Base-by-base conservation (phyloP, 1,140 invertebrate genomes). In the Drosophila sturtevanti region DNA sequence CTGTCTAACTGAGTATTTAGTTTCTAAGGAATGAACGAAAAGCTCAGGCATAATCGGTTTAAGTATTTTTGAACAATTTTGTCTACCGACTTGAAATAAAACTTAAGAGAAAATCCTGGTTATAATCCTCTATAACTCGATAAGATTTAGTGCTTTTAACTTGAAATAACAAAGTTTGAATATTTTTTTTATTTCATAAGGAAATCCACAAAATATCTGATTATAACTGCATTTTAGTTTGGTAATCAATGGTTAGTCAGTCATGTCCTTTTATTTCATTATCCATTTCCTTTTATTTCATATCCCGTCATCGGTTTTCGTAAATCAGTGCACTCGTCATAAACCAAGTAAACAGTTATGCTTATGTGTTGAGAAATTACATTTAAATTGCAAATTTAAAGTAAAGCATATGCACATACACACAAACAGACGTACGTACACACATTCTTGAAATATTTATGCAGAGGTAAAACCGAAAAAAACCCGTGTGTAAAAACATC, bases 361-460 rank as follows among this genome's bases (percentile, higher is more conserved):
- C 38, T 56, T 62, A 68, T 75, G 34, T 51, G 34, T 64, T 81
- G 82, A 85, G 70, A 85, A 81, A 85, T 85, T 85, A 87, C 81
- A 85, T 85, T 85, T 81, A 81, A 87, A 85, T 85, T 85, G 82
- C 78, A 85, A 85, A 85, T 85, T 86, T 81, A 55, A 63, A 74
- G 67, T 37, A 72, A 75, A 77, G 73, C 61, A 72, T 48, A 81
- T 52, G n/a, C 54, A 56, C 67, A 70, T 38, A 27, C 41, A 68
- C 24, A 22, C 65, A 66, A 24, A 18, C 12, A 48, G 60, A 79
- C 5, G 48, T 59, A 48, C 52, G 1, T 14, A 24, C 37, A 10
- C 56, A 59, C 35, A 38, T 22, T 22, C 31, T 18, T 41, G 54
- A 60, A 12, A 67, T 73, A 68, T 77, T 34, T 77, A 86, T 86